Evolutionary conservation across 2,888 invertebrate species (phyloP), one percentile per base, ranked within the genome.

Genomic region (Zeuzera pyrina): DNA sequence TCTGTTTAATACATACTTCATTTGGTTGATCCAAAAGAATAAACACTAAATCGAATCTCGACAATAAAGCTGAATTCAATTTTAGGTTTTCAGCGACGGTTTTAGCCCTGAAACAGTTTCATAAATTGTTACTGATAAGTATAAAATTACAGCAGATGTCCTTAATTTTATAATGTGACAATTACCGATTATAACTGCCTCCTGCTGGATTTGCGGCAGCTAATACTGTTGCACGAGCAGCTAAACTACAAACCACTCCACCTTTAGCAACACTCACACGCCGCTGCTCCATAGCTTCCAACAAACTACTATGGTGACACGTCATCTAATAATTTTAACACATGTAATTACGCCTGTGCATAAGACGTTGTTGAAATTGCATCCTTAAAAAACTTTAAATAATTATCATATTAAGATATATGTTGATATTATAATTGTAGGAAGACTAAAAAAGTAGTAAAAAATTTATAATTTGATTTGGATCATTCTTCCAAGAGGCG

Each of bases 201-300:
- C 90, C 91, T 0, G 89, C 87, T 2, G 97, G 97, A 85, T 98
- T 98, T 2, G 97, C 97, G 3, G 96, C 96, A 16, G 96, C 97
- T 27, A 98, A 77, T 13, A 98, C 90, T 0, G 95, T 91, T 0
- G 94, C 91, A 30, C 93, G 86, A 0, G 95, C 91, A 12, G 93
- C 91, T 27, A 97, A 78, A 32, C 90, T 91, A 62, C 91, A 92
- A 25, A 93, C 90, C 11, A 93, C 89, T 3, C 94, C 94, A n/a
- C 93, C 92, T 66, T 96, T 95, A 1, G 96, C 94, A 32, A 97
- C 88, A 57, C 94, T 94, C 22, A 97, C 91, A 29, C 91, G 89
- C 48, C 96, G 91, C 55, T 97, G 95, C 62, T 98, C 97, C 95
- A 98, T 95, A 1, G 94, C 93, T 81, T 98, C 97, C 25, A 97